phyloP scores from a whole-genome alignment of 2,113 vertebrate species.

The Pterocles orientalis region DNA sequence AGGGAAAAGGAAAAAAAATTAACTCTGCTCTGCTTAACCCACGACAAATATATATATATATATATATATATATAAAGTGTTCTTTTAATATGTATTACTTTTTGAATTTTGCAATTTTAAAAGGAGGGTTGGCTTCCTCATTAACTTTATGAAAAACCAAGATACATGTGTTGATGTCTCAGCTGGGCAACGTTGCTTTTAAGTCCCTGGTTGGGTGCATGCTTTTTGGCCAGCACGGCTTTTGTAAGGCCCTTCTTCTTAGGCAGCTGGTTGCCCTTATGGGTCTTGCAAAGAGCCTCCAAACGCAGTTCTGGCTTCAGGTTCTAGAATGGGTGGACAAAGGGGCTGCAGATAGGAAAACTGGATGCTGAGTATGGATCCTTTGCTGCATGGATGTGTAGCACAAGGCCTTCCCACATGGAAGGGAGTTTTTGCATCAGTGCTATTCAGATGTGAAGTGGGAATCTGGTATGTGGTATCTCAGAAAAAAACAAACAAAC shows the following conservation, averaged over 20 bases:
- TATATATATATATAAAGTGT: not conserved
- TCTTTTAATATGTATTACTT: not conserved
- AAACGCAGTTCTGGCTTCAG: not conserved
- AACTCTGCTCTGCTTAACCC: no score
- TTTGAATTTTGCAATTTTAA: not conserved
- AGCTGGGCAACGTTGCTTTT: not conserved
- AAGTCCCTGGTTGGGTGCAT: not conserved
- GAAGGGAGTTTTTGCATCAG: not conserved
- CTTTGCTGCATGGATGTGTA: not conserved
- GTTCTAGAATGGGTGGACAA: not conserved
- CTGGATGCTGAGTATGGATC: not conserved
- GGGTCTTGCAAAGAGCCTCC: not conserved
- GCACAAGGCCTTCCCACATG: not conserved
- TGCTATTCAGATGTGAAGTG: not conserved
- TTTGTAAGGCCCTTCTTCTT: not conserved
- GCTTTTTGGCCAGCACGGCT: not conserved
- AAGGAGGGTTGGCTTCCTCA: not conserved
- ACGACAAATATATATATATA: no score
- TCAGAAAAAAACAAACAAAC: not conserved
- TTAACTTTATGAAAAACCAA: not conserved
- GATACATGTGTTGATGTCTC: fast-evolving
- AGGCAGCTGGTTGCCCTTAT: not conserved
- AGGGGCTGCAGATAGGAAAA: not conserved
- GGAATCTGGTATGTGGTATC: not conserved
- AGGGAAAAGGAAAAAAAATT: no score